Percentiles rank a stretch among this genome's conserved stretches.
Conservation (phyloP, 2,888 invertebrate genomes). For the Brachypalpus laphriformis region DNA sequence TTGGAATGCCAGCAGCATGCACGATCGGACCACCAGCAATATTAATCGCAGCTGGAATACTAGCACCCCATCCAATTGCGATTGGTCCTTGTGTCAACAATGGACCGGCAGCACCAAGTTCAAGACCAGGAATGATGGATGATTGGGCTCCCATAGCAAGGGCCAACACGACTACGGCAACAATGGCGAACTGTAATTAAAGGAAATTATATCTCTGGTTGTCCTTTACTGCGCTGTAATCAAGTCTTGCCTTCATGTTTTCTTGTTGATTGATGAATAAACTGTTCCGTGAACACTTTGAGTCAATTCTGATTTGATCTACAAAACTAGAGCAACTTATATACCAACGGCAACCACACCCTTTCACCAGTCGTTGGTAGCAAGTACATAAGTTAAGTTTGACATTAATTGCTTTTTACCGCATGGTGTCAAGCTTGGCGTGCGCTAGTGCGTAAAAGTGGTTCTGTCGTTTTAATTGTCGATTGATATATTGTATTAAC, state of each 20-base stretch:
- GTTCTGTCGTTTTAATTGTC: constrained; percentile 11
- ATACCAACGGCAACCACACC: constrained; percentile 34
- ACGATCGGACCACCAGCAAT: not conserved
- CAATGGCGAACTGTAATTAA: constrained; percentile 77
- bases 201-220: not conserved
- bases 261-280: constrained; percentile 75
- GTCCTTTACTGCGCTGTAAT: too few relatives aligned
- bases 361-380: not conserved
- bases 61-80: constrained; percentile 41
- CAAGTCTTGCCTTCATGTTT: constrained; percentile 62
- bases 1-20: constrained; percentile 11
- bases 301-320: constrained; percentile 33
- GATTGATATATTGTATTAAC: not conserved
- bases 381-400: not conserved
- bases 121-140: constrained; percentile 75
- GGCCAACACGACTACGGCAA: constrained; percentile 80
- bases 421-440: not conserved
- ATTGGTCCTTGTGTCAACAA: constrained; percentile 35
- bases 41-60: constrained; percentile 21
- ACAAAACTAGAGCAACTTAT: constrained; percentile 41
- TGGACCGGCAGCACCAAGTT: constrained; percentile 29
- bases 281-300: constrained; percentile 16
- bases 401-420: constrained; percentile 28
- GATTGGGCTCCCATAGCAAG: constrained; percentile 80
- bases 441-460: not conserved